phyloP scores from a whole-genome alignment of 2,888 invertebrate genomes.

The Disparrhopalites patrizii region DNA sequence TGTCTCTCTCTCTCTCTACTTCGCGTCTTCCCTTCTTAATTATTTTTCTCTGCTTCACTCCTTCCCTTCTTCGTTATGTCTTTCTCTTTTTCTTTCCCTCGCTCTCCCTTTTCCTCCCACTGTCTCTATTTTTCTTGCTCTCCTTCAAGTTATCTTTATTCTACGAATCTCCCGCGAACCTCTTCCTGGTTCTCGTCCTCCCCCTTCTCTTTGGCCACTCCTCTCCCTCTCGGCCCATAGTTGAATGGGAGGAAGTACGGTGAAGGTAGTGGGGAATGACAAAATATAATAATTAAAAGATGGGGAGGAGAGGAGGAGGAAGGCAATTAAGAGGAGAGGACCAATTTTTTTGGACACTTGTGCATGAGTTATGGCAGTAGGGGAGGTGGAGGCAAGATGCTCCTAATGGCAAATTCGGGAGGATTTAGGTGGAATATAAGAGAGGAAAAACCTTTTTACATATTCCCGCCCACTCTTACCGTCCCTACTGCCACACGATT shows the following conservation, averaged over 20 bases:
- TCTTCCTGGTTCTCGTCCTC: no score
- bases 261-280: conserved; percentile 3
- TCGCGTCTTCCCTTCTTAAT: no score
- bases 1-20: no score
- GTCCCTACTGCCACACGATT: no score
- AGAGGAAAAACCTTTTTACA: background rate
- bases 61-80: no score
- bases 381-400: background rate
- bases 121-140: no score
- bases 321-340: conserved; percentile 6
- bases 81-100: no score
- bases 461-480: background rate
- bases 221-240: background rate
- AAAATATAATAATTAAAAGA: conserved; percentile 14
- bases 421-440: no score
- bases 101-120: no score
- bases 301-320: conserved; percentile 6
- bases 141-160: no score
- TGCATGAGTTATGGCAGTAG: background rate
- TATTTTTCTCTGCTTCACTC: no score
- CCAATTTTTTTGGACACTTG: conserved; percentile 1
- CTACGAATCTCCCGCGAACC: no score
- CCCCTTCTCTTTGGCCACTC: background rate
- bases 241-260: background rate
- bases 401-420: background rate